These are phyloP conservation scores for Lacerta viridis DNA, from an alignment of 2,797 vertebrate species.

Conservation along the genomic window DNA sequence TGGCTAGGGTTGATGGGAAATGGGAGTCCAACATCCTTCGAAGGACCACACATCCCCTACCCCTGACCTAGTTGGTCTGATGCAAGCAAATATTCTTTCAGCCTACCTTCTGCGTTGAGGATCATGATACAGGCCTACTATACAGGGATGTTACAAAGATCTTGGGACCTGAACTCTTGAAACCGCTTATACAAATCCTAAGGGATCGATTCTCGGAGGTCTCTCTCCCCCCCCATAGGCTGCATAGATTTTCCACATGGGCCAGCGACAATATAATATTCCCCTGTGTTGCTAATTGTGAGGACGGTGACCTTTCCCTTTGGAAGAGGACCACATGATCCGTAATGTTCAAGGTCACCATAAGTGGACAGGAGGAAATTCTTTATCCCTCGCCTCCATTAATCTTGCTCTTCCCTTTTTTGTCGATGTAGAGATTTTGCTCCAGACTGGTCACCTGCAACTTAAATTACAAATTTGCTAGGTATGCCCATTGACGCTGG, in stretches of 20 bases:
- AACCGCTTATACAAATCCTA: not conserved
- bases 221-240: not conserved
- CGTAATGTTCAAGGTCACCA: conserved; percentile 38
- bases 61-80: not conserved
- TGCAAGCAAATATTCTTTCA: not conserved
- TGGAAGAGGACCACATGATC: not conserved
- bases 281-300: conserved; percentile 7
- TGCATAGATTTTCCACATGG: not conserved
- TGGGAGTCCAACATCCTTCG: too few relatives aligned
- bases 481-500: conserved; percentile 50
- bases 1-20: too few relatives aligned
- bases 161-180: not conserved
- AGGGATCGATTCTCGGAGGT: not conserved
- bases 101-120: not conserved
- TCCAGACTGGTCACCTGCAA: conserved; percentile 18
- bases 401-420: conserved; percentile 32
- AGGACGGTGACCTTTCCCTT: not conserved
- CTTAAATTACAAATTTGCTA: conserved; percentile 59
- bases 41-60: too few relatives aligned
- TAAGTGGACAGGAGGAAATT: conserved; percentile 35
- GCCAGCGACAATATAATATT: not conserved
- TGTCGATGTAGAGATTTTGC: conserved; percentile 47
- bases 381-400: conserved; percentile 27
- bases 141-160: not conserved
- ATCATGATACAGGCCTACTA: not conserved